Percentiles rank a stretch among this genome's conserved stretches.
Evolutionary conservation across 2,797 vertebrate genomes (phyloP).

Genomic region (Pipistrellus kuhlii): DNA sequence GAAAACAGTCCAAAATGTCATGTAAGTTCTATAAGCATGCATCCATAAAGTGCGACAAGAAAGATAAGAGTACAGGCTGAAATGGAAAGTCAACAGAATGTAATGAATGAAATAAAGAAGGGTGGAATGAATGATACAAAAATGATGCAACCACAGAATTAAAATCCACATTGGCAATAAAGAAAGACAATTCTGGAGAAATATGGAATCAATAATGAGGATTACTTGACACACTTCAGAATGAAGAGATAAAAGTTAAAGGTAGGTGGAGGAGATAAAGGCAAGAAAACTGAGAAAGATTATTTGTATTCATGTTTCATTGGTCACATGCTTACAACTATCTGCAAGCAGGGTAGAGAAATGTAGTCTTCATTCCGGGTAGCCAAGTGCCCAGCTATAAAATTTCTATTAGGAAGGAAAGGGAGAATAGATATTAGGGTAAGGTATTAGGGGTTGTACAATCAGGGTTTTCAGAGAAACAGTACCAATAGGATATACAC

Average conservation of each 20-base stretch:
- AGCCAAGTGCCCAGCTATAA: background rate
- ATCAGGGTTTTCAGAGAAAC: background rate
- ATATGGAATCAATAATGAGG: background rate
- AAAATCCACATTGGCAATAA: background rate
- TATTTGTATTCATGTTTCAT: background rate
- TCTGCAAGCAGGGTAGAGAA: background rate
- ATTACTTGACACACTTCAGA: background rate
- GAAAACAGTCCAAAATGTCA: background rate
- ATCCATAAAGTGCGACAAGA: constrained; percentile 11
- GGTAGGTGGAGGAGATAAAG: background rate
- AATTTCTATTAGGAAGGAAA: background rate
- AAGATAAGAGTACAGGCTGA: background rate
- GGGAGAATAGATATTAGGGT: background rate
- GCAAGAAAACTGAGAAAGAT: background rate
- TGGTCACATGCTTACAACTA: background rate
- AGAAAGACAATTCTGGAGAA: constrained; percentile 14
- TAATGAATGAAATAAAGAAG: constrained; percentile 18
- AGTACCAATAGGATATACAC: background rate
- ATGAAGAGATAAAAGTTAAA: constrained; percentile 1
- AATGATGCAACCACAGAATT: constrained; percentile 35
- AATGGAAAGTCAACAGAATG: background rate
- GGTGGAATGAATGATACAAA: constrained; percentile 12
- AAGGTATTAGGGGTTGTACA: background rate
- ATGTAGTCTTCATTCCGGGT: background rate
- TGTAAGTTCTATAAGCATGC: background rate